These are phyloP conservation scores for Ennomos quercinarius DNA, from an alignment of 2,888 invertebrate genomes.

Conservation along the genomic window DNA sequence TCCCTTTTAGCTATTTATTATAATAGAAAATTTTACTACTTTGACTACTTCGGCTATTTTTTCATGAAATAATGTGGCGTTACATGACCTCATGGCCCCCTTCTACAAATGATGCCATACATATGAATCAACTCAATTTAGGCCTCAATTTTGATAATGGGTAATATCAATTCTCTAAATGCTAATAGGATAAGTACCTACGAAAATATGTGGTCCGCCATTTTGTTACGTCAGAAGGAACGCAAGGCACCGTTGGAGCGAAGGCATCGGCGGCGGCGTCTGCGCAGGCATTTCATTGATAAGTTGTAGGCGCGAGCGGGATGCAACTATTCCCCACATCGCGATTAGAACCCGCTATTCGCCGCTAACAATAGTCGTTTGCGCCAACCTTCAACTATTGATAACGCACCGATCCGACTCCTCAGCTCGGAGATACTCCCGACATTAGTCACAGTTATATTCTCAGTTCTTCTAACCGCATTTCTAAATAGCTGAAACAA, in stretches of 20 bases:
- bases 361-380: constrained; percentile 45
- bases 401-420: constrained; percentile 26
- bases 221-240: constrained; percentile 79
- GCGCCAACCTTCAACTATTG: constrained; percentile 36
- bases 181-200: constrained; percentile 46
- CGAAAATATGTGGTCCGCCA: constrained; percentile 65
- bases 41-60: constrained; percentile 4
- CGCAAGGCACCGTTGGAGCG: constrained; percentile 70
- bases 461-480: constrained; percentile 44
- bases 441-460: constrained; percentile 44
- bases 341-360: constrained; percentile 43
- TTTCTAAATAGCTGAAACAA: constrained; percentile 40
- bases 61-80: constrained; percentile 16
- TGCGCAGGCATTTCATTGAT: constrained; percentile 80
- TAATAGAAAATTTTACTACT: constrained; percentile 2
- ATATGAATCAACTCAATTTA: constrained; percentile 28
- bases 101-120: constrained; percentile 27
- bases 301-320: constrained; percentile 75
- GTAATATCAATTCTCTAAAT: constrained; percentile 33
- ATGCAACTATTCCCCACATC: constrained; percentile 59
- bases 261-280: constrained; percentile 56
- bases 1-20: constrained; percentile 9
- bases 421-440: constrained; percentile 33
- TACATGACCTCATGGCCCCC: constrained; percentile 15
- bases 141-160: constrained; percentile 33